Evolutionary conservation across 2,113 vertebrate species (phyloP), one percentile per base, ranked within the genome.

Genomic region (Emydocephalus ijimae): DNA sequence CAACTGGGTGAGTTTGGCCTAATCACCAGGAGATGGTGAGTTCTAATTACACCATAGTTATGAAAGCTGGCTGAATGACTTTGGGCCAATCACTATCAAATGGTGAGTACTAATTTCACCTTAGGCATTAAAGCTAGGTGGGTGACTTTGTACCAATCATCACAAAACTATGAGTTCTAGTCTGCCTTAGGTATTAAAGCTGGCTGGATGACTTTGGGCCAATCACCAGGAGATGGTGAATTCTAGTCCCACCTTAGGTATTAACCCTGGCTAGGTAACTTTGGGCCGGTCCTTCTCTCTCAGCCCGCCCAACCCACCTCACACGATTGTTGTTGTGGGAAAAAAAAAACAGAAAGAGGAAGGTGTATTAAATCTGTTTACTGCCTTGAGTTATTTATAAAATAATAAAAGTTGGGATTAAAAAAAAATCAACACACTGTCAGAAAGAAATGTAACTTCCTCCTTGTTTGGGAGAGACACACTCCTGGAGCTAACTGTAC

Each of bases 401-500:
- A 64, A 29, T n/a, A 64, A n/a, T 64, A n/a, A n/a, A 64, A 64
- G 61, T 14, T 64, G 61, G 61, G 61, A 29, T 29, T 0, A 29
- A n/a, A 14, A 5, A 12, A 5, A 5, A 64, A 29, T 14, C 64
- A 69, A 69, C 14, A 69, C 64, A 69, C 64, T 15, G 14, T 5
- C 1, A 2, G 29, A 69, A 34, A 9, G 0, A 92, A 55, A 29
- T 89, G 56, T 88, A n/a, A n/a, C 74, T 87, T 29, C 91, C 90
- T 90, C 74, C 5, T 0, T 45, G n/a, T 92, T 93, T 88, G 93
- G 92, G 92, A 59, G 88, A 34, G 88, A 26, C 88, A 89, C 56
- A 43, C 91, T 94, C 89, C 92, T 96, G 95, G 94, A 93, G 92
- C 91, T 93, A 93, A 81, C 92, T 54, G 15, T 21, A 15, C 50